Base-by-base conservation (phyloP, 1,140 invertebrate genomes). In the Ceratina japonica region DNA sequence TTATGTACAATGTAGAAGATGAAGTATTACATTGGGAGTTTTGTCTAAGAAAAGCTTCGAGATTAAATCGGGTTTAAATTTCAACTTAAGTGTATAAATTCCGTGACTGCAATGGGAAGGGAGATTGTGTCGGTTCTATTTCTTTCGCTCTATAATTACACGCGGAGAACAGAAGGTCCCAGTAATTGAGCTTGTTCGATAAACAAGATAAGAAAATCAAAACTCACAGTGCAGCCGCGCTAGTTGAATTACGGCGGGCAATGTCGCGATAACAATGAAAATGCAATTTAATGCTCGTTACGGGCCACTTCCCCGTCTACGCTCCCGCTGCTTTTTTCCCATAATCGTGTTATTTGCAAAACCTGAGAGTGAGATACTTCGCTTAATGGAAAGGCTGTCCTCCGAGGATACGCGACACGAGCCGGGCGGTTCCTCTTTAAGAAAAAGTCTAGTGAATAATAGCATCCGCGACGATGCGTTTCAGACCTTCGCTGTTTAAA, bases 211-310 rank as follows among this genome's bases (percentile, higher is more conserved):
- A 49, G 44, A 65, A 68, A 61, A 59, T 70, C 56, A 37, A 62
- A 77, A 70, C 44, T 70, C 66, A 16, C 13, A 44, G 37, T 44
- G 24, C 13, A 7, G n/a, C 13, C 49, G 58, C 20, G 44, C 51
- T 77, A 31, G 75, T 69, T 65, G 62, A 51, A 79, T 65, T 54
- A 54, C 24, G 37, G 7, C 31, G 15, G 15, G 18, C 31, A 61
- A 51, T 62, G 63, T 59, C 22, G 13, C 37, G 49, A 31, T 68
- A 61, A 74, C 49, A 52, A 80, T 59, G 73, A 77, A 84, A 85
- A 81, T 84, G 72, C 66, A 84, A 84, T 84, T 84, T 84, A 84
- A 85, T 61, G 78, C 64, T 84, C 61, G 69, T 80, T 52, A 27
- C 68, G 54, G 64, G 68, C 68, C 44, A 49, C 75, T 84, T 81